Evolutionary conservation across 2,888 invertebrate species (phyloP), one percentile per base, ranked within the genome.

Genomic region (Agapetus fuscipes): DNA sequence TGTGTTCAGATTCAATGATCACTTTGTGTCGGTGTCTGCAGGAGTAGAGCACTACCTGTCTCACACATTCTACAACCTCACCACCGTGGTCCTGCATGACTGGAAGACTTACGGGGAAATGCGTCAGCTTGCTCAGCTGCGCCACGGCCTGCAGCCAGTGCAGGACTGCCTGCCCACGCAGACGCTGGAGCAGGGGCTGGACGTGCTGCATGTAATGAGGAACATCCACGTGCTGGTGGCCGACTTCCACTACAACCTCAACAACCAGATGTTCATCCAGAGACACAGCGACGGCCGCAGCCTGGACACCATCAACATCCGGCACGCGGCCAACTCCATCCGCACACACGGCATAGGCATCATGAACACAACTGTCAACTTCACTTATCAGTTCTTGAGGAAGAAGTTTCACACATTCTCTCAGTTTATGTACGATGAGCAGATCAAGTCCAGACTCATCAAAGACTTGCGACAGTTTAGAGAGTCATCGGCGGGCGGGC

Each of bases 41-140:
- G 62, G 56, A 35, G 80, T 93, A 6, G 95, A 95, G 59, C 81
- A 88, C 56, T 95, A 96, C 62, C 72, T 98, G 49, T 91, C 94
- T 53, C 82, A 79, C 49, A 93, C 88, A 57, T 97, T 96, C 64
- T 98, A 98, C 63, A 96, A 97, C 67, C 71, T 97, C 52, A 96
- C 96, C 1, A 93, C 96, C 2, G 93, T 98, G 17, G 94, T 96
- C 5, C 67, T 96, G 30, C 94, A 97, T 51, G 95, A 98, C 62
- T 97, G 96, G 93, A 87, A 85, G 60, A 94, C 93, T 0, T 98
- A 98, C 58, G 85, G 90, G 12, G 90, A 93, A 64, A 98, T 98
- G 97, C 76, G 94, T 43, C 83, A 86, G 56, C 74, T 97, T 60
- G 97, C 95, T 0, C 74, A 74, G 54, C 78, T 87, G 51, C 89